Evolutionary conservation across 2,113 vertebrate species (phyloP).

Genomic region (Phylloscopus trochilus): DNA sequence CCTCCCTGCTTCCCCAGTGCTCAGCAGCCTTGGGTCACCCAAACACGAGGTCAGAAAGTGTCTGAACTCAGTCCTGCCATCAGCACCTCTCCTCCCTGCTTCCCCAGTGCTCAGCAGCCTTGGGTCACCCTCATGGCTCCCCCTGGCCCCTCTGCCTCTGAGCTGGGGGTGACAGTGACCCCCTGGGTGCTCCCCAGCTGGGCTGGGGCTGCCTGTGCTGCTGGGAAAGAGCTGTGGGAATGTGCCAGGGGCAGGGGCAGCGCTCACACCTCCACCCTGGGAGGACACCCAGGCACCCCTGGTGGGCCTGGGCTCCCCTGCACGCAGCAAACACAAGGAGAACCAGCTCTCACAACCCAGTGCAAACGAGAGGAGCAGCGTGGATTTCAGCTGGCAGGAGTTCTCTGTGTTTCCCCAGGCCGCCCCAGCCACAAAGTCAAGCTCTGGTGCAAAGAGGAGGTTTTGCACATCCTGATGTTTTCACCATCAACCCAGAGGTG

Average conservation of each 20-base stretch:
- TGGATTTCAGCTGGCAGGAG: not conserved
- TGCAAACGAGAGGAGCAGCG: not conserved
- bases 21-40: not conserved
- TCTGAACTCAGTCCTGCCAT: not conserved
- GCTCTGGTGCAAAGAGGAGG: fast-evolving
- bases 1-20: not conserved
- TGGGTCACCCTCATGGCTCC: not conserved
- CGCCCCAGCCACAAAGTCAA: not conserved
- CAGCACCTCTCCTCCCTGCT: not conserved
- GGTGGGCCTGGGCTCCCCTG: not conserved
- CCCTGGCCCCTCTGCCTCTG: not conserved
- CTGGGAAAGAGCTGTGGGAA: not conserved
- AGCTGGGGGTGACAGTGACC: fast-evolving
- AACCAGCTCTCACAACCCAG: not conserved
- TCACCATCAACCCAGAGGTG: not conserved
- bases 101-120: not conserved
- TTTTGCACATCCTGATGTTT: not conserved
- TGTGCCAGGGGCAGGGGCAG: not conserved
- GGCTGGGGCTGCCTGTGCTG: not conserved
- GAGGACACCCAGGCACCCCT: not conserved
- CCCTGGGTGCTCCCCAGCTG: not conserved
- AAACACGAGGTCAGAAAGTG: not conserved
- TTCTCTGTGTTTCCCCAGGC: not conserved
- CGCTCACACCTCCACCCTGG: fast-evolving
- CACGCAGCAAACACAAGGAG: not conserved